Percentiles rank a stretch among this genome's conserved stretches.
phyloP scores from a whole-genome alignment of 2,113 vertebrate genomes.

The Cnemophilus loriae region DNA sequence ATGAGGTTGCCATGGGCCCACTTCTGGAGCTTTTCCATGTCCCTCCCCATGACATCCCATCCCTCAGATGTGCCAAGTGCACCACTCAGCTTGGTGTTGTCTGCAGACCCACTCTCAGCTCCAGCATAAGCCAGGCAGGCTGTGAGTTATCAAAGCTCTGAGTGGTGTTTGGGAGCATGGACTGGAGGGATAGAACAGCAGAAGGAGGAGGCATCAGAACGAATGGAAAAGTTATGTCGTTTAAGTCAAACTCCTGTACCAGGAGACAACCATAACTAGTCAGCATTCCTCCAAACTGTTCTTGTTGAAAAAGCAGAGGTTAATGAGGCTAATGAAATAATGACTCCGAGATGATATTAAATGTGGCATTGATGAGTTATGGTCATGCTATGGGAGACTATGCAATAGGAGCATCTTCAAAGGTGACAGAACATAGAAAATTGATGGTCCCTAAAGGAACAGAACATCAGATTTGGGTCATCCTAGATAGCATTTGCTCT shows the following conservation, averaged over 20 bases:
- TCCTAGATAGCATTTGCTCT: not conserved
- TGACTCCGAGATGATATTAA: not conserved
- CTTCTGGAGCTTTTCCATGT: not conserved
- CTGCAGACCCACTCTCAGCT: not conserved
- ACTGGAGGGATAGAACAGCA: not conserved
- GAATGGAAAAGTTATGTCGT: not conserved
- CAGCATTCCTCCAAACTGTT: not conserved
- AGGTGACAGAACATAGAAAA: not conserved
- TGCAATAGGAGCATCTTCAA: not conserved
- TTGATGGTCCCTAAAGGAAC: not conserved
- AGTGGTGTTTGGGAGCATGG: not conserved
- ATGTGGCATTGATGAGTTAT: not conserved
- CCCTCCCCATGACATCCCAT: no score
- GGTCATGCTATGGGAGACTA: not conserved
- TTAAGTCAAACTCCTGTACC: not conserved
- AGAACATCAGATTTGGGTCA: not conserved
- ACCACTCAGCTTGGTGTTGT: not conserved
- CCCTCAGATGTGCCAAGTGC: rapidly evolving
- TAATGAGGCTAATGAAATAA: not conserved
- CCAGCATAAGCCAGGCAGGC: not conserved
- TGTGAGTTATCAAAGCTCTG: not conserved
- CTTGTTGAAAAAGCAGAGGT: not conserved
- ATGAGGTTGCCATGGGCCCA: not conserved
- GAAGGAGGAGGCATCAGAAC: not conserved
- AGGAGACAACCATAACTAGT: not conserved